Percentiles rank a stretch among this genome's conserved stretches.
phyloP scores from a whole-genome alignment of 2,797 vertebrate species.

The Tinamus major region DNA sequence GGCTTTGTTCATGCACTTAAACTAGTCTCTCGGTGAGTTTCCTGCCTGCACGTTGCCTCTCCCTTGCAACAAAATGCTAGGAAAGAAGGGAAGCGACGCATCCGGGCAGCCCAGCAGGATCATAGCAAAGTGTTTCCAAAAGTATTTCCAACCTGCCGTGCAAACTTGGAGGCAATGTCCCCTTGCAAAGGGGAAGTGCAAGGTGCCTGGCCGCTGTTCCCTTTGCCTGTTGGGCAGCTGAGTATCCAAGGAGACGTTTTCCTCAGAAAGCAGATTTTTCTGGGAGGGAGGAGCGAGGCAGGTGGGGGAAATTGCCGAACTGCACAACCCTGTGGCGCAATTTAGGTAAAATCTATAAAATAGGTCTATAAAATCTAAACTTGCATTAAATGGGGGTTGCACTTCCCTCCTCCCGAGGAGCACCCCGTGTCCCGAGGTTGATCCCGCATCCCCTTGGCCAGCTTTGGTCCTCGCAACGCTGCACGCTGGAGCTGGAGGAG shows the following conservation, averaged over 20 bases:
- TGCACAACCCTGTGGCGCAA: too few relatives aligned
- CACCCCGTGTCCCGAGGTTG: neutral
- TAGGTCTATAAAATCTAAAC: too few relatives aligned
- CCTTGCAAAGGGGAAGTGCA: neutral
- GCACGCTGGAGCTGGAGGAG: neutral
- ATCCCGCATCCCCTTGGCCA: neutral
- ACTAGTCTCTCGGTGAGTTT: neutral
- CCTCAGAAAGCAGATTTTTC: neutral
- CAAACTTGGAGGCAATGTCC: rapidly evolving
- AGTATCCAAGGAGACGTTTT: neutral
- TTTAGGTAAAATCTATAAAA: too few relatives aligned
- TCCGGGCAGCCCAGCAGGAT: neutral
- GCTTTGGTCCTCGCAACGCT: neutral
- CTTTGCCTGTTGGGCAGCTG: too few relatives aligned
- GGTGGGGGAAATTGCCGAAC: neutral
- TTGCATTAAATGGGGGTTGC: too few relatives aligned
- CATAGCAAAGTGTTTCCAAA: rapidly evolving
- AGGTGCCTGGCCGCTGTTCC: neutral
- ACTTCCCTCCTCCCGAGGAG: too few relatives aligned
- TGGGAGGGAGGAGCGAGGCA: neutral
- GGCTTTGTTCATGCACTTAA: neutral
- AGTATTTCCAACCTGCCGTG: rapidly evolving
- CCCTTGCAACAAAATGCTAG: too few relatives aligned
- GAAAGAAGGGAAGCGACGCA: neutral
- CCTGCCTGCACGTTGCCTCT: neutral